A percentile compares a stretch with the other conserved stretches of the same genome.
Conservation (phyloP, 2,888 invertebrate genomes). For the Scrobipalpa costella region DNA sequence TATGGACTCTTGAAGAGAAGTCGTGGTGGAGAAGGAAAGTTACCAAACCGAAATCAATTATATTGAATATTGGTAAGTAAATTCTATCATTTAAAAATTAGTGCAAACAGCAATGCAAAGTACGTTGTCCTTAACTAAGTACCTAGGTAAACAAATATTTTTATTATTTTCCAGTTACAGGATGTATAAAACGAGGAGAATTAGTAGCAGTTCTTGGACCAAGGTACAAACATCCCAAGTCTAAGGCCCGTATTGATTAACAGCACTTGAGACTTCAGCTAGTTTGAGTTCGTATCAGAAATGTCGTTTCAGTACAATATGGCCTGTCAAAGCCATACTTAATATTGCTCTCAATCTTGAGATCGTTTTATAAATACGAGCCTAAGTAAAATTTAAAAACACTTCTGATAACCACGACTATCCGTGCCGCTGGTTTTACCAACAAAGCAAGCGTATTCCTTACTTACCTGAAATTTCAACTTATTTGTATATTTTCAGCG, state of each 20-base stretch:
- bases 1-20: slow-evolving; percentile 67
- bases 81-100: too few relatives aligned
- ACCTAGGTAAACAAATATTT: background rate
- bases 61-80: slow-evolving; percentile 61
- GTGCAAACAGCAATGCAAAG: too few relatives aligned
- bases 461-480: background rate
- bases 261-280: too few relatives aligned
- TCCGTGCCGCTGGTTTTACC: too few relatives aligned
- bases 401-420: too few relatives aligned
- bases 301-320: too few relatives aligned
- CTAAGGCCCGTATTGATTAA: too few relatives aligned
- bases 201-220: slow-evolving; percentile 71
- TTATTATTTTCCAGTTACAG: slow-evolving; percentile 53
- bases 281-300: too few relatives aligned
- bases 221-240: slow-evolving; percentile 40
- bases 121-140: background rate
- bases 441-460: background rate
- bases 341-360: too few relatives aligned
- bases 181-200: slow-evolving; percentile 59
- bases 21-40: slow-evolving; percentile 62
- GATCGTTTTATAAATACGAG: too few relatives aligned
- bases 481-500: slow-evolving; percentile 52
- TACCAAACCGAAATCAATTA: slow-evolving; percentile 49
- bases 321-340: too few relatives aligned
- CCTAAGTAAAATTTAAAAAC: too few relatives aligned